phyloP scores from a whole-genome alignment of 2,888 invertebrate genomes.

The Allophyes oxyacanthae region DNA sequence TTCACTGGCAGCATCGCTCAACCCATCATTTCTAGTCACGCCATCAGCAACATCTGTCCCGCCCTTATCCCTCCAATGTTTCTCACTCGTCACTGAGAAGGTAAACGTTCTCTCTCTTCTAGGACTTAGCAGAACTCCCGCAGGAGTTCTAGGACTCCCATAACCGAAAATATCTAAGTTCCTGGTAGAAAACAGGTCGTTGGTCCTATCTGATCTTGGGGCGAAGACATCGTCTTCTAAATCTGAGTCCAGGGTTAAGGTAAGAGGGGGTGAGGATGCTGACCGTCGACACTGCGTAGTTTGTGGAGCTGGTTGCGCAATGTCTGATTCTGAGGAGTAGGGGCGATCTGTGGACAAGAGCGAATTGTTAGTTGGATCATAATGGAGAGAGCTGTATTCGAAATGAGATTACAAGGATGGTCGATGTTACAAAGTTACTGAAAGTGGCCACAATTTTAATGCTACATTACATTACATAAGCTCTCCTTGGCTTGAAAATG shows the following conservation, averaged over 20 bases:
- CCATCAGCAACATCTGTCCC: slow-evolving; percentile 83
- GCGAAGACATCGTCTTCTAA: slow-evolving; percentile 86
- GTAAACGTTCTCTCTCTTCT: slow-evolving; percentile 80
- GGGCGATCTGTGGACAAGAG: slow-evolving; percentile 76
- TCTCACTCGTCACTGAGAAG: slow-evolving; percentile 82
- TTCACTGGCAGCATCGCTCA: slow-evolving; percentile 31
- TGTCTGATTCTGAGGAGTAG: slow-evolving; percentile 83
- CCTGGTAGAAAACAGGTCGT: slow-evolving; percentile 80
- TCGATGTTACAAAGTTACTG: no score
- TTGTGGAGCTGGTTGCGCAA: slow-evolving; percentile 68
- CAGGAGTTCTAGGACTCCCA: slow-evolving; percentile 80
- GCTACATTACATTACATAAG: no score
- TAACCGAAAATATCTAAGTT: slow-evolving; percentile 82
- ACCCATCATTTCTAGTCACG: slow-evolving; percentile 45
- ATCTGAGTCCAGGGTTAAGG: slow-evolving; percentile 79
- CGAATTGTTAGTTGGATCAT: neutral
- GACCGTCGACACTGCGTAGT: slow-evolving; percentile 74
- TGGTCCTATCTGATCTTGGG: slow-evolving; percentile 75
- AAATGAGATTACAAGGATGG: no score
- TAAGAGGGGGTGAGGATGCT: slow-evolving; percentile 79
- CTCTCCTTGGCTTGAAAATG: no score
- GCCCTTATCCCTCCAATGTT: slow-evolving; percentile 86
- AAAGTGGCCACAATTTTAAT: no score
- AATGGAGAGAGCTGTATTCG: no score
- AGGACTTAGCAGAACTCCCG: slow-evolving; percentile 81